phyloP scores from a whole-genome alignment of 2,113 vertebrate species.

The Ammodytes marinus region DNA sequence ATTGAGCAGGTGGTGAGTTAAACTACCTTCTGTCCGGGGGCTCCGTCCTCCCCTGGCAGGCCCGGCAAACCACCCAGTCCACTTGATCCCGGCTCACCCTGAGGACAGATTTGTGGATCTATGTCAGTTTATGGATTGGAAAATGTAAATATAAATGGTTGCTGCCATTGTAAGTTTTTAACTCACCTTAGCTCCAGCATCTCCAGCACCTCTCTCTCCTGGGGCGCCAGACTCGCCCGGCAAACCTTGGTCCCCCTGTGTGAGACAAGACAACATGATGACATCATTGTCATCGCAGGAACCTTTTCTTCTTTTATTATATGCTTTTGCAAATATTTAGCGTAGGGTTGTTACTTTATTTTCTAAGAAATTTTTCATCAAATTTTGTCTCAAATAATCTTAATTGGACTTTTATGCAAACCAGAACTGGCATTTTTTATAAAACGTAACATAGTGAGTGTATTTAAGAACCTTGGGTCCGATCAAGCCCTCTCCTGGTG shows the following conservation, averaged over 20 bases:
- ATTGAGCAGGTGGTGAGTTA: background rate
- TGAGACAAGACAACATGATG: slow-evolving; percentile 7
- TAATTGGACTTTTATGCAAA: background rate
- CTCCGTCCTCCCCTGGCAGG: slow-evolving; percentile 90
- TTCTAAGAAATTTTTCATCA: background rate
- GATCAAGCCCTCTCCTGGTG: slow-evolving; percentile 86
- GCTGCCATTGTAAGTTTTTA: background rate
- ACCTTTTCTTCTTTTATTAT: background rate
- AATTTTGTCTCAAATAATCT: background rate
- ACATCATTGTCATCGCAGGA: background rate
- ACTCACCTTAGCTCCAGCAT: slow-evolving; percentile 86
- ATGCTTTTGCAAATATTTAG: background rate
- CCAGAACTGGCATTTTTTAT: too few relatives aligned
- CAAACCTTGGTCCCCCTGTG: slow-evolving; percentile 88
- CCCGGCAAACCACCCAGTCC: slow-evolving; percentile 88
- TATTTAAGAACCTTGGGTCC: slow-evolving; percentile 87
- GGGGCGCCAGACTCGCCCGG: slow-evolving; percentile 86
- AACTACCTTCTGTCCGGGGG: slow-evolving; percentile 88
- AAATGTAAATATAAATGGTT: background rate
- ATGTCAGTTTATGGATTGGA: background rate
- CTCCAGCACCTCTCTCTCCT: slow-evolving; percentile 87
- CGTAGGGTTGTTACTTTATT: background rate
- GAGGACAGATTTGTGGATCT: slow-evolving; percentile 34
- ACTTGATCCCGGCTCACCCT: slow-evolving; percentile 88
- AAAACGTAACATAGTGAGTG: too few relatives aligned